Evolutionary conservation across 1,140 invertebrate genomes (phyloP).

Genomic region (Ptiloglossa arizonensis): DNA sequence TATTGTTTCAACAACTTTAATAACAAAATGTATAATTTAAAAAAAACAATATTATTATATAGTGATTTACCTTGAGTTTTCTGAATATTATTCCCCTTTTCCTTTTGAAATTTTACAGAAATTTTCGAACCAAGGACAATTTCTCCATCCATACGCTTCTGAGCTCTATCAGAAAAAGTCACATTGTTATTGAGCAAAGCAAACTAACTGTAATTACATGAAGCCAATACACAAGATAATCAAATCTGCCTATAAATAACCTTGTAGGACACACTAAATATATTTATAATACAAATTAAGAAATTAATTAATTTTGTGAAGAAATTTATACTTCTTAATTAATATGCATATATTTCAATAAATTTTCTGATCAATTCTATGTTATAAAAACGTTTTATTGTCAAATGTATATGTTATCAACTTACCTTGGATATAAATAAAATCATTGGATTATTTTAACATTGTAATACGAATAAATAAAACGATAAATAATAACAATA

Average conservation of each 20-base stretch:
- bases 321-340: not conserved
- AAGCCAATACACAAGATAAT: slow-evolving; percentile 34
- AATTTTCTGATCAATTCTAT: not conserved
- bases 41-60: not conserved
- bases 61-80: slow-evolving; percentile 72
- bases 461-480: slow-evolving; percentile 52
- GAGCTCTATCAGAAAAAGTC: slow-evolving; percentile 84
- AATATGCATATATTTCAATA: slow-evolving; percentile 1
- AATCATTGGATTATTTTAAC: slow-evolving; percentile 47
- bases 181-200: slow-evolving; percentile 63
- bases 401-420: not conserved
- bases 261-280: slow-evolving; percentile 49
- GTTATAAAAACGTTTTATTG: not conserved
- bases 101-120: slow-evolving; percentile 81
- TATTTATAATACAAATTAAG: slow-evolving; percentile 13
- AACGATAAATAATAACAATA: slow-evolving; percentile 59
- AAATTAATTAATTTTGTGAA: slow-evolving; percentile 10
- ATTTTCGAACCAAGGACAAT: slow-evolving; percentile 92
- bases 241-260: slow-evolving; percentile 54
- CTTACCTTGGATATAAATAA: slow-evolving; percentile 54
- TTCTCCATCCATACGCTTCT: slow-evolving; percentile 92
- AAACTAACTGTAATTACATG: slow-evolving; percentile 42
- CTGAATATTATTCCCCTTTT: slow-evolving; percentile 66
- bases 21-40: not conserved
- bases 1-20: not conserved